Percentiles rank a stretch among this genome's conserved stretches.
Evolutionary conservation across 2,797 vertebrate genomes (phyloP).

Genomic region (Macrochelys suwanniensis): DNA sequence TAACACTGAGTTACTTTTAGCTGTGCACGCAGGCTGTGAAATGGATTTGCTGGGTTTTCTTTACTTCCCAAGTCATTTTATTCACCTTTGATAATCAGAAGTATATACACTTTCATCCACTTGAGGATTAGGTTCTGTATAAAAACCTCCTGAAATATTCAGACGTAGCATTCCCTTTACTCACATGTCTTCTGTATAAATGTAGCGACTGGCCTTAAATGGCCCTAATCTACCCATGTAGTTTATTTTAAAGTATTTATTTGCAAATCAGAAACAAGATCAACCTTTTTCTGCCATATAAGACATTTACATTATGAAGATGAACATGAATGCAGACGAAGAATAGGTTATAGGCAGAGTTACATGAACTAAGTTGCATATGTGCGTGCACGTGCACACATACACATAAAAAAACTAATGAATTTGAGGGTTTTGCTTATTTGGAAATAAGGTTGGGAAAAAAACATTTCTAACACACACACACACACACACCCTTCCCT

Average conservation of each 20-base stretch:
- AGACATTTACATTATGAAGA: slow-evolving; percentile 5
- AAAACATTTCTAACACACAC: not conserved
- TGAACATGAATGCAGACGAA: slow-evolving; percentile 12
- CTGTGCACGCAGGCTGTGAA: slow-evolving; percentile 25
- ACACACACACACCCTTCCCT: not conserved
- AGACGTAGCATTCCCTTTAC: slow-evolving; percentile 11
- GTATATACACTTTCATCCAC: slow-evolving; percentile 17
- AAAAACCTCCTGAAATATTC: slow-evolving; percentile 23
- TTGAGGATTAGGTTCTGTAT: not conserved
- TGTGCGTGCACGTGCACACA: not conserved
- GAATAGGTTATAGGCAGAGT: not conserved
- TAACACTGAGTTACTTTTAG: not conserved
- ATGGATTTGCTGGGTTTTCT: slow-evolving; percentile 28
- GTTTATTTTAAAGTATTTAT: slow-evolving; percentile 39
- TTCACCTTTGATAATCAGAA: slow-evolving; percentile 46
- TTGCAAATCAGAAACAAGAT: not conserved
- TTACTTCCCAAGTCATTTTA: slow-evolving; percentile 45
- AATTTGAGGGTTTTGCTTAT: not conserved
- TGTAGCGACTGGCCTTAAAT: not conserved
- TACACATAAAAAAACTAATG: not conserved
- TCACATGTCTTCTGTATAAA: not conserved
- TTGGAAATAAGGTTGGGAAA: not conserved
- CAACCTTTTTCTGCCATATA: slow-evolving; percentile 6
- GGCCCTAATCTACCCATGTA: slow-evolving; percentile 17
- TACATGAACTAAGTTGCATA: not conserved